A percentile compares a stretch with the other conserved stretches of the same genome.
Evolutionary conservation across 2,888 invertebrate species (phyloP).

Genomic region (Labia minor): DNA sequence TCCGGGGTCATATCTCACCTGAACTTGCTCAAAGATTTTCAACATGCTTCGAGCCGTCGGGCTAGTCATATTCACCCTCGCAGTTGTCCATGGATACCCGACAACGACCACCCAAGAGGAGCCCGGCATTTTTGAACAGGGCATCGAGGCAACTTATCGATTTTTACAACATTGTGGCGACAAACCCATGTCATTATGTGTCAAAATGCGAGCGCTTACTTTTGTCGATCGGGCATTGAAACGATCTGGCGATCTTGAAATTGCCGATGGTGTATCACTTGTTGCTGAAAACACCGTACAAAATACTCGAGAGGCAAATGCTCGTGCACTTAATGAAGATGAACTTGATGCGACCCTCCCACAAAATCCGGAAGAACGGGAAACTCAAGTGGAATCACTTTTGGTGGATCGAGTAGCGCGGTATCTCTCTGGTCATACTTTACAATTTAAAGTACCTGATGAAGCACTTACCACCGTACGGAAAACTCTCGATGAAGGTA

Average conservation of each 20-base stretch:
- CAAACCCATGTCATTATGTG: conserved; percentile 55
- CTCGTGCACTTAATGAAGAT: conserved; percentile 34
- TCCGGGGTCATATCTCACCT: conserved; percentile 13
- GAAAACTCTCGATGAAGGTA: conserved; percentile 75
- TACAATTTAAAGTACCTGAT: conserved; percentile 70
- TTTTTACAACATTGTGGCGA: conserved; percentile 61
- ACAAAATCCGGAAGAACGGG: conserved; percentile 53
- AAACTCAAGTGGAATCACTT: conserved; percentile 59
- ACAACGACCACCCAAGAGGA: conserved; percentile 31
- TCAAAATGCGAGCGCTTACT: conserved; percentile 62
- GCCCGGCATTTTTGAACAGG: conserved; percentile 41
- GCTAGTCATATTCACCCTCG: conserved; percentile 2
- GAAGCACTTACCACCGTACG: conserved; percentile 60
- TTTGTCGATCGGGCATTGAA: conserved; percentile 52
- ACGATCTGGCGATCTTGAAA: conserved; percentile 43
- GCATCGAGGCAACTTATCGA: conserved; percentile 51
- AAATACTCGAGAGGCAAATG: conserved; percentile 33
- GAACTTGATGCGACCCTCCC: conserved; percentile 42
- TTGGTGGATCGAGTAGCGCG: conserved; percentile 62
- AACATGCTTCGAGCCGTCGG: neutral
- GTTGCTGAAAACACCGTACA: conserved; percentile 36
- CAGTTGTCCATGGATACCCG: neutral
- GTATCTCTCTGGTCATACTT: conserved; percentile 64
- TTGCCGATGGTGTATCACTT: conserved; percentile 50
- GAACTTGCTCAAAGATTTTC: neutral